Percentiles rank a stretch among this genome's conserved stretches.
phyloP scores from a whole-genome alignment of 2,797 vertebrate species.

The Enteromius paludinosus region DNA sequence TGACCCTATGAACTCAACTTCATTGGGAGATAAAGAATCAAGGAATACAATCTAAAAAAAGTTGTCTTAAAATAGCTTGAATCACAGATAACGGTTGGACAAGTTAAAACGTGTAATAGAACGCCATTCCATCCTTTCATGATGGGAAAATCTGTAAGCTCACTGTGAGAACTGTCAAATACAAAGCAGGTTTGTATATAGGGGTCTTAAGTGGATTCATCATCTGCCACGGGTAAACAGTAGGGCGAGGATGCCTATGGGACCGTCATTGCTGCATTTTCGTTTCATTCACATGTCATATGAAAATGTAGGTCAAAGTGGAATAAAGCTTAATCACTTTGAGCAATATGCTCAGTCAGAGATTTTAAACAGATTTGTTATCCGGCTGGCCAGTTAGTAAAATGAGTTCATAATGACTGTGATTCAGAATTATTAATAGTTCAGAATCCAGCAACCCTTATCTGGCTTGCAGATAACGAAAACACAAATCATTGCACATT shows the following conservation, averaged over 20 bases:
- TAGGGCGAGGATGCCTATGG: not conserved
- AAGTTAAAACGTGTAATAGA: constrained; percentile 20
- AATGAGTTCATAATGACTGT: not conserved
- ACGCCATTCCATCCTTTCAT: not conserved
- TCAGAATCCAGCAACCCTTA: not conserved
- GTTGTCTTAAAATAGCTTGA: constrained; percentile 31
- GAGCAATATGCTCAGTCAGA: constrained; percentile 11
- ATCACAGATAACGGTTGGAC: not conserved
- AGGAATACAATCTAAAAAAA: not conserved
- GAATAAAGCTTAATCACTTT: constrained; percentile 25
- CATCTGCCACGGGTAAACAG: not conserved
- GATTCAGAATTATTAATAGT: not conserved
- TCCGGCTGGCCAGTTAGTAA: constrained; percentile 7
- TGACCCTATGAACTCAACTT: not conserved
- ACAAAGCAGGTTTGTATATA: not conserved
- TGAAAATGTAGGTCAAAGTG: constrained; percentile 44
- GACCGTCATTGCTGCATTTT: not conserved
- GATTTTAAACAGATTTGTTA: constrained; percentile 19
- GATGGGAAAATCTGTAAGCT: not conserved
- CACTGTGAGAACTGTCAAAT: constrained; percentile 10
- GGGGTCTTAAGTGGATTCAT: constrained; percentile 13
- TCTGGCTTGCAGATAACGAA: constrained; percentile 9
- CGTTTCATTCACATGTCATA: not conserved
- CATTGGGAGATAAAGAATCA: not conserved
- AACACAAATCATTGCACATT: not conserved